Conservation (phyloP, 2,797 vertebrate genomes). For the Cryptoprocta ferox region DNA sequence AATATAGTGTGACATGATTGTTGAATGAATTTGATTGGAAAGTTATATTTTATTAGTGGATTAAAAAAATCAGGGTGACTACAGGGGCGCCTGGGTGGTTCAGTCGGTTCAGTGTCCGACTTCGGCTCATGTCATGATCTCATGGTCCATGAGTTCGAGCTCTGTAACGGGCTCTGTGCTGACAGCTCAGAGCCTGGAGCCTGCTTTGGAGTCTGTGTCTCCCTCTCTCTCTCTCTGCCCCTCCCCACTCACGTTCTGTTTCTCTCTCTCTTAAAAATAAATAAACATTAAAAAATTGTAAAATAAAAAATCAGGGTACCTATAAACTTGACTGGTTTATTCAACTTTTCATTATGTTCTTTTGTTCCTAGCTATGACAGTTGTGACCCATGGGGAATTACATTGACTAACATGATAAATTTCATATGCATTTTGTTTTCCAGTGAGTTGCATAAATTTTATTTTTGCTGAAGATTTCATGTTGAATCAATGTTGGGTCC, state of each 20-base stretch:
- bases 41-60: constrained; percentile 59
- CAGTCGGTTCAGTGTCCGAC: too few species aligned
- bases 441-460: constrained; percentile 53
- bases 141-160: too few species aligned
- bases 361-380: constrained; percentile 68
- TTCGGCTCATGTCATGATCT: too few species aligned
- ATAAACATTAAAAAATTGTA: too few species aligned
- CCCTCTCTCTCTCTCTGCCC: too few species aligned
- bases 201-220: too few species aligned
- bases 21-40: constrained; percentile 74
- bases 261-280: too few species aligned
- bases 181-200: too few species aligned
- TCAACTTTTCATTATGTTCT: constrained; percentile 66
- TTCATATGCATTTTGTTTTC: constrained; percentile 67
- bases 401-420: constrained; percentile 72
- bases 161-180: too few species aligned
- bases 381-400: constrained; percentile 73
- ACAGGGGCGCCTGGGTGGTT: too few species aligned
- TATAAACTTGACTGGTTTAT: constrained; percentile 61
- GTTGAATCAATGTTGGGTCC: constrained; percentile 83
- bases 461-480: constrained; percentile 82
- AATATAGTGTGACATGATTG: constrained; percentile 46
- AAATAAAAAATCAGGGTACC: constrained; percentile 62
- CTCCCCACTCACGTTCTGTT: too few species aligned
- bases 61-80: neutral